Percentiles rank a stretch among this genome's conserved stretches.
Evolutionary conservation across 2,888 invertebrate genomes (phyloP).

Genomic region (Lordiphosa andalusiaca): DNA sequence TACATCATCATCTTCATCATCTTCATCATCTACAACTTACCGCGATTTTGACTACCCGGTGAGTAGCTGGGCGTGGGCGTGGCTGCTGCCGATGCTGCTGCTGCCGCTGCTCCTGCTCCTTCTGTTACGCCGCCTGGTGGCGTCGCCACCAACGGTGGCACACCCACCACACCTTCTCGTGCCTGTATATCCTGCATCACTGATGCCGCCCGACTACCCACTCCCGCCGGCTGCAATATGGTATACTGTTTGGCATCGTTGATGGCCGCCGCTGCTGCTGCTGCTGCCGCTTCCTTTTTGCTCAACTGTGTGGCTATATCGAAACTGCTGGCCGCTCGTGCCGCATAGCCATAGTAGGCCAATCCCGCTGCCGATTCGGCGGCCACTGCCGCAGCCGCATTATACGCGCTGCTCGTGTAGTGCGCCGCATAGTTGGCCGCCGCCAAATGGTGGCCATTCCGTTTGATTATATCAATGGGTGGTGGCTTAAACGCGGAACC

Average conservation of each 20-base stretch:
- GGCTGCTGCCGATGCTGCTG: conserved; percentile 77
- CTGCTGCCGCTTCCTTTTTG: conserved; percentile 21
- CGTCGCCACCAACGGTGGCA: conserved; percentile 78
- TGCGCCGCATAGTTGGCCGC: conserved; percentile 63
- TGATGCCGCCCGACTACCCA: conserved; percentile 89
- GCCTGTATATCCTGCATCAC: conserved; percentile 88
- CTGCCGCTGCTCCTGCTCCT: not conserved
- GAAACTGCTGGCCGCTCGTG: conserved; percentile 41
- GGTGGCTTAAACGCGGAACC: conserved; percentile 90
- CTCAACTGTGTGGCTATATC: conserved; percentile 48
- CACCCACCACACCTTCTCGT: conserved; percentile 84
- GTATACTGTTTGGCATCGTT: conserved; percentile 89
- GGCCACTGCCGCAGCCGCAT: conserved; percentile 55
- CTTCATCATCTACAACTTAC: conserved; percentile 81
- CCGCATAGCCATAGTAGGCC: conserved; percentile 72
- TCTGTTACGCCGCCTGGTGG: conserved; percentile 26
- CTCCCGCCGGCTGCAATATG: conserved; percentile 90
- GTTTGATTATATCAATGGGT: conserved; percentile 84
- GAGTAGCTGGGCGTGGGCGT: conserved; percentile 84
- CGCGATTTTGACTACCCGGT: conserved; percentile 88
- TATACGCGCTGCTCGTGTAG: conserved; percentile 62
- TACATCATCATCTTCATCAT: too few relatives aligned
- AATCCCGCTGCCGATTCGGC: conserved; percentile 39
- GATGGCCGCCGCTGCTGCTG: conserved; percentile 11
- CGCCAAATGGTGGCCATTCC: conserved; percentile 75